Conservation (phyloP, 2,113 vertebrate species). For the Silurus asotus region DNA sequence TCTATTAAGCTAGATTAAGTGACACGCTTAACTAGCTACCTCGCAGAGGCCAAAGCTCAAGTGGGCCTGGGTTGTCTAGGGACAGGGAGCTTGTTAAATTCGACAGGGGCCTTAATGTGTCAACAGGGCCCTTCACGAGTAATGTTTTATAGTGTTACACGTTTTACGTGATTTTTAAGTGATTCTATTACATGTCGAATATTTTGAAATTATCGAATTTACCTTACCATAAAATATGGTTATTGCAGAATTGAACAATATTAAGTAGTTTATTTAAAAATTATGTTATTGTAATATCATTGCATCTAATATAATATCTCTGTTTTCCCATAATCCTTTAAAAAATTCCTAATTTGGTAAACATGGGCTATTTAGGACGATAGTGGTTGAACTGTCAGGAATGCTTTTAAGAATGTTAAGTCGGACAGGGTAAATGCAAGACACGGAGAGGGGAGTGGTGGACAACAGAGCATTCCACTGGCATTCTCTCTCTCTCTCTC, state of each 20-base stretch:
- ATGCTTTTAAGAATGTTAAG: constrained; percentile 53
- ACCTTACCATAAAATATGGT: not conserved
- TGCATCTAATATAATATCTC: not conserved
- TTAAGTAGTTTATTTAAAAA: not conserved
- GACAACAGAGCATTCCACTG: constrained; percentile 54
- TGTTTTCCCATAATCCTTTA: not conserved
- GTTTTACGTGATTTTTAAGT: not conserved
- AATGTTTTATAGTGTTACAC: not conserved
- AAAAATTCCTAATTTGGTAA: constrained; percentile 55
- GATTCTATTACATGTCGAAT: not conserved
- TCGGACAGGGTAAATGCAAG: constrained; percentile 42
- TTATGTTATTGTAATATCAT: not conserved
- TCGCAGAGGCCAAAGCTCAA: constrained; percentile 45
- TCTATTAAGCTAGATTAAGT: constrained; percentile 58
- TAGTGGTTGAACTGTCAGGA: constrained; percentile 47
- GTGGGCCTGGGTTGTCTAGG: constrained; percentile 44
- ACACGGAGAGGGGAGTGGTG: constrained; percentile 18
- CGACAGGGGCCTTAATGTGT: constrained; percentile 50
- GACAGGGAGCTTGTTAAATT: constrained; percentile 52
- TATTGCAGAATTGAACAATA: not conserved
- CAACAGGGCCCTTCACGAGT: not conserved
- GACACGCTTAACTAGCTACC: constrained; percentile 48
- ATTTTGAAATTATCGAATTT: not conserved
- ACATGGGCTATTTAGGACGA: constrained; percentile 49
- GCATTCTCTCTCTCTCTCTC: constrained; percentile 30